Conservation (phyloP, 2,888 invertebrate genomes). For the Diploptera punctata region DNA sequence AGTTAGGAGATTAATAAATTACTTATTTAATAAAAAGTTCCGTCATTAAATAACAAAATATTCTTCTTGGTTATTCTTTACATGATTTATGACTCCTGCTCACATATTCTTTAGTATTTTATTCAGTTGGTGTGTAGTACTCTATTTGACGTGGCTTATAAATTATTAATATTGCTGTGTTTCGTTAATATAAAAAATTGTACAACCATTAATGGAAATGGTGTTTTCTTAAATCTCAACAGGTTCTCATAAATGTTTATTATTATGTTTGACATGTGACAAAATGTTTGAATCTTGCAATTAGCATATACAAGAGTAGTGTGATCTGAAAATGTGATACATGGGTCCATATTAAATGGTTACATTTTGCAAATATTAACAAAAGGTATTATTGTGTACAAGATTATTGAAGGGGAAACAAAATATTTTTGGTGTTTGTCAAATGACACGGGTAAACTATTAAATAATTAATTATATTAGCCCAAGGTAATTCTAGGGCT, state of each 20-base stretch:
- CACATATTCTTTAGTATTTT: too few species aligned
- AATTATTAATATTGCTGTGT: too few species aligned
- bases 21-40: too few species aligned
- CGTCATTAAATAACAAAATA: too few species aligned
- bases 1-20: too few species aligned
- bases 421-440: background rate
- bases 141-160: too few species aligned
- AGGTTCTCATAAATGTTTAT: too few species aligned
- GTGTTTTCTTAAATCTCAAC: constrained; percentile 35
- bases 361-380: constrained; percentile 3
- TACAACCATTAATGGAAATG: constrained; percentile 25
- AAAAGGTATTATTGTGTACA: background rate
- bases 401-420: background rate
- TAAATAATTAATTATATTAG: background rate
- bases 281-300: background rate
- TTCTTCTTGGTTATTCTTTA: too few species aligned
- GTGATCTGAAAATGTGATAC: background rate
- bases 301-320: background rate
- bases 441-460: background rate
- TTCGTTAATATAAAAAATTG: too few species aligned
- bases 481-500: background rate
- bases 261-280: constrained; percentile 18
- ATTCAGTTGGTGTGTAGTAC: too few species aligned
- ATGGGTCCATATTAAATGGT: background rate
- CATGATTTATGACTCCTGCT: too few species aligned